phyloP scores from a whole-genome alignment of 2,797 vertebrate genomes.

The Phyllotis vaccarum region DNA sequence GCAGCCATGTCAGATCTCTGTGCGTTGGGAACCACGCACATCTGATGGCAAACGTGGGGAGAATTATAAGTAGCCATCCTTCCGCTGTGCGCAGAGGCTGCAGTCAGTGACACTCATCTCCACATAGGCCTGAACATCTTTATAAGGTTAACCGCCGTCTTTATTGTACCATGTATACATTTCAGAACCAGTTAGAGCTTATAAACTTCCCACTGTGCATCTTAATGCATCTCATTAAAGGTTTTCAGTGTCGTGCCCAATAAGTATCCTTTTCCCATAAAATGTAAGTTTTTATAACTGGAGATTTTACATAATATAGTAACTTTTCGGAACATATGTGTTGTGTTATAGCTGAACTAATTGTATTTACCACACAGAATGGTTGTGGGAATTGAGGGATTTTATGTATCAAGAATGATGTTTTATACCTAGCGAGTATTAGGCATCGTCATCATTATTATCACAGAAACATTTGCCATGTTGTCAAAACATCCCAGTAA shows the following conservation, averaged over 20 bases:
- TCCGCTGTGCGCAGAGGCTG: neutral
- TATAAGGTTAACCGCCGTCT: neutral
- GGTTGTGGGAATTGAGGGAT: constrained; percentile 3
- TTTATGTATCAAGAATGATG: constrained; percentile 27
- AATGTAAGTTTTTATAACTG: neutral
- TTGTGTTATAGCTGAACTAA: constrained; percentile 20
- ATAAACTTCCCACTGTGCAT: neutral
- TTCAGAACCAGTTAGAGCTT: neutral
- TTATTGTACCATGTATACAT: neutral
- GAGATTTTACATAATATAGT: neutral
- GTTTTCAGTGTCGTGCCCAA: neutral
- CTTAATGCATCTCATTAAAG: constrained; percentile 12
- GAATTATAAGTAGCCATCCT: neutral
- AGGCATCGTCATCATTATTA: neutral
- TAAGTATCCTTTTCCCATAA: neutral
- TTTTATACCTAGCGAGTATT: constrained; percentile 29
- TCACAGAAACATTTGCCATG: constrained; percentile 4
- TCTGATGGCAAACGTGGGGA: neutral
- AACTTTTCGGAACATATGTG: neutral
- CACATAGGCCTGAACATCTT: no score
- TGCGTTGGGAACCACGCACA: neutral
- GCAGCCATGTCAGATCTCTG: neutral
- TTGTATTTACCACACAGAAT: neutral
- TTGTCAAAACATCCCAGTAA: constrained; percentile 29
- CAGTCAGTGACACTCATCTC: no score